A percentile compares a stretch with the other conserved stretches of the same genome.
Evolutionary conservation across 2,888 invertebrate genomes (phyloP).

Genomic region (Himalopsyche anomala): DNA sequence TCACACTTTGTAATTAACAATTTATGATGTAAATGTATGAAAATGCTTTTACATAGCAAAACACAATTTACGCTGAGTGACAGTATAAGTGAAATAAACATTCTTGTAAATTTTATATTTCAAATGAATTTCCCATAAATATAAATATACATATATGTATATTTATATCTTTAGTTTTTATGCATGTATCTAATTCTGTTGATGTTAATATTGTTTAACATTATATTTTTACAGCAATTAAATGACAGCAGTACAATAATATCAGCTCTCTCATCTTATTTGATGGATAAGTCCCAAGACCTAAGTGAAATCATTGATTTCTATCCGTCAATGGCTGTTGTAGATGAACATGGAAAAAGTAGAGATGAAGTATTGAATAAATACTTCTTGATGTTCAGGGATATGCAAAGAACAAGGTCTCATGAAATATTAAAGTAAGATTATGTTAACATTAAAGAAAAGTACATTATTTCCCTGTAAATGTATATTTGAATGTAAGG

Average conservation of each 20-base stretch:
- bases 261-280: conserved; percentile 88
- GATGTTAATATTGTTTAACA: too few species aligned
- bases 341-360: conserved; percentile 82
- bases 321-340: conserved; percentile 84
- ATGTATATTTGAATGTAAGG: background rate
- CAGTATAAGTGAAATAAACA: too few species aligned
- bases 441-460: background rate
- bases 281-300: conserved; percentile 78
- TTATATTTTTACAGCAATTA: conserved; percentile 81
- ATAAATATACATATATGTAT: too few species aligned
- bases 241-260: conserved; percentile 97
- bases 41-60: too few species aligned
- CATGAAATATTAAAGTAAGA: conserved; percentile 68
- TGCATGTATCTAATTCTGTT: too few species aligned
- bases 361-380: conserved; percentile 89
- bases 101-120: too few species aligned
- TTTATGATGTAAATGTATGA: too few species aligned
- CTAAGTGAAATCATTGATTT: conserved; percentile 84
- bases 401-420: conserved; percentile 74
- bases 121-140: too few species aligned
- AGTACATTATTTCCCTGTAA: background rate
- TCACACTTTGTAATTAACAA: too few species aligned
- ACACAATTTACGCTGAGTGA: too few species aligned
- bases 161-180: too few species aligned
- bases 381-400: conserved; percentile 89